phyloP scores from a whole-genome alignment of 2,888 invertebrate genomes.

The Nesidiocoris tenuis region DNA sequence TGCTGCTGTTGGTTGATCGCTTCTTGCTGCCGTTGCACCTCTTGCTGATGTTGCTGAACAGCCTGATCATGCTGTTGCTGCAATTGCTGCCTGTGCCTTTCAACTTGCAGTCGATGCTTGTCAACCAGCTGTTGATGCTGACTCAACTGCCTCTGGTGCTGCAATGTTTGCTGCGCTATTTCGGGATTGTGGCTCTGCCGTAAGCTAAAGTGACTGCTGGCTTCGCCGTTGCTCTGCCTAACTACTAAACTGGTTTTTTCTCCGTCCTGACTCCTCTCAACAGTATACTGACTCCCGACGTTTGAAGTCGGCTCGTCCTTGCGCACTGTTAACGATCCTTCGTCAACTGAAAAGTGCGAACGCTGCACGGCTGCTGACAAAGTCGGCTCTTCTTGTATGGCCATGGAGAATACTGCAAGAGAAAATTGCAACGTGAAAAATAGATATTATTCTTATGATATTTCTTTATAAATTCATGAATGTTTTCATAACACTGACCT shows the following conservation, averaged over 20 bases:
- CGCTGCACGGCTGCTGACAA: conserved; percentile 49
- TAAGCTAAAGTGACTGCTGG: conserved; percentile 41
- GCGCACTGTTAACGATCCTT: conserved; percentile 44
- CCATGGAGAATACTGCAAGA: conserved; percentile 13
- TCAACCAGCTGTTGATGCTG: conserved; percentile 32
- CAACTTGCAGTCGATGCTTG: conserved; percentile 14
- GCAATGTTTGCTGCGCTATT: conserved; percentile 26
- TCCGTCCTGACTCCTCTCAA: conserved; percentile 45
- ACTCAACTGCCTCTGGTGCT: conserved; percentile 29
- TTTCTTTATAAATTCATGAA: background rate
- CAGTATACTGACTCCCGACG: conserved; percentile 42
- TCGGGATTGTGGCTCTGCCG: conserved; percentile 32
- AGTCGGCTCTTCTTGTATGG: conserved; percentile 47
- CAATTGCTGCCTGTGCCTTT: conserved; percentile 35
- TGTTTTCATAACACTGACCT: background rate
- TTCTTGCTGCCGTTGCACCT: conserved; percentile 23
- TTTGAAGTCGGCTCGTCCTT: conserved; percentile 32
- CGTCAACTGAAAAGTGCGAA: conserved; percentile 51
- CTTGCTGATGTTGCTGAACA: conserved; percentile 30
- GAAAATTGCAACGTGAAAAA: background rate
- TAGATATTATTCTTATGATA: background rate
- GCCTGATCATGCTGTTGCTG: conserved; percentile 21
- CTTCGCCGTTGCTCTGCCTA: conserved; percentile 39
- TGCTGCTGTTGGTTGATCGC: conserved; percentile 7
- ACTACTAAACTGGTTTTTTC: conserved; percentile 41